Percentiles rank a stretch among this genome's conserved stretches.
Conservation (phyloP, 1,140 invertebrate genomes). For the Penaeus indicus region DNA sequence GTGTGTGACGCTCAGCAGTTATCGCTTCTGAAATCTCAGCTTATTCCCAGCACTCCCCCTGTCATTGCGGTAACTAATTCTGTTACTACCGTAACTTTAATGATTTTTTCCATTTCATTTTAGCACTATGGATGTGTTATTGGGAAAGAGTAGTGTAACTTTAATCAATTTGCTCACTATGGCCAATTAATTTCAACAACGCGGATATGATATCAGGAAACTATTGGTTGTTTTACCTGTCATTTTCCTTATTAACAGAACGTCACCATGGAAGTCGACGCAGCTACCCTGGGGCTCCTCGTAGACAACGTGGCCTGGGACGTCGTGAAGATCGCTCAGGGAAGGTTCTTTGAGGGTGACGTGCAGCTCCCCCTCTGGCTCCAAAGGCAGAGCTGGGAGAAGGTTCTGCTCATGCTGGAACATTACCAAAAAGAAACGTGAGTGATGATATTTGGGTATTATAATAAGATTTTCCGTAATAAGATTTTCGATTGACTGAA, state of each 20-base stretch:
- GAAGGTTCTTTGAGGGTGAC: not conserved
- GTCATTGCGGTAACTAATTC: conserved; percentile 7
- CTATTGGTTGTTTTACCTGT: no score
- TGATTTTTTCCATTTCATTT: no score
- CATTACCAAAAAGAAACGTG: no score
- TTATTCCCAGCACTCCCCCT: conserved; percentile 8
- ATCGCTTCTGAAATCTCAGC: not conserved
- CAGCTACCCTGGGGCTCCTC: conserved; percentile 33
- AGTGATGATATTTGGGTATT: not conserved
- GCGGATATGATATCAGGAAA: no score
- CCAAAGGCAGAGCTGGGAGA: not conserved
- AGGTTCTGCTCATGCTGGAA: not conserved
- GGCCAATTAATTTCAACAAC: no score
- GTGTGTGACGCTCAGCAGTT: conserved; percentile 12
- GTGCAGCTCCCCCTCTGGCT: conserved; percentile 29
- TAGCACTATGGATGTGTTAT: no score
- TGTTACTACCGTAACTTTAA: no score
- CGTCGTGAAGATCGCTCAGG: not conserved
- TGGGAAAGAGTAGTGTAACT: no score
- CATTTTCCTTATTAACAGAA: conserved; percentile 6
- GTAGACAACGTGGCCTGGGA: not conserved
- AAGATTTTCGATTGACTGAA: no score
- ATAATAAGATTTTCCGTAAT: no score
- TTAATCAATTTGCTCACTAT: no score
- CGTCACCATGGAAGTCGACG: conserved; percentile 38